phyloP scores from a whole-genome alignment of 1,140 invertebrate genomes.

The Helicoverpa zea region DNA sequence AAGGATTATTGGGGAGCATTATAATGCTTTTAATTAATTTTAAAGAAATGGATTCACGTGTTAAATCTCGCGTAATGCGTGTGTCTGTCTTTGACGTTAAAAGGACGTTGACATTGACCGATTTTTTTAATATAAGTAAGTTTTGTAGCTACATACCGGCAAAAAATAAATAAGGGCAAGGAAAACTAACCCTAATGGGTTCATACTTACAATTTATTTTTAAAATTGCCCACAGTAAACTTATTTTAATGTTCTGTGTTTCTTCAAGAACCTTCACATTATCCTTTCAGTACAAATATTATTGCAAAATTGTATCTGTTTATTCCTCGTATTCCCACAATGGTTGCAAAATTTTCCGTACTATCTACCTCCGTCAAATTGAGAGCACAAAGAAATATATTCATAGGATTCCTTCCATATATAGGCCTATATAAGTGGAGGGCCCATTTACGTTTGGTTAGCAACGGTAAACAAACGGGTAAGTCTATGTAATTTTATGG shows the following conservation, averaged over 20 bases:
- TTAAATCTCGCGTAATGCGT: background rate
- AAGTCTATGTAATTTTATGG: constrained; percentile 48
- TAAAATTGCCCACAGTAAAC: background rate
- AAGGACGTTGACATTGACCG: too few relatives aligned
- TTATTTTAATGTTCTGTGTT: background rate
- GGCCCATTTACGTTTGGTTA: constrained; percentile 20
- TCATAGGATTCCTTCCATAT: background rate
- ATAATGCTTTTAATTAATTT: background rate
- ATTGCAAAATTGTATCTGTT: too few relatives aligned
- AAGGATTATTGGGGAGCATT: background rate
- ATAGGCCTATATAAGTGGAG: constrained; percentile 18
- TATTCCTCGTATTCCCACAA: background rate
- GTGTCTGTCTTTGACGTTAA: too few relatives aligned
- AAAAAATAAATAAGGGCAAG: too few relatives aligned
- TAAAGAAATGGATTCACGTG: too few relatives aligned
- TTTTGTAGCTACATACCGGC: too few relatives aligned
- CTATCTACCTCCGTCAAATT: background rate
- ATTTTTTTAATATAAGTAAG: too few relatives aligned
- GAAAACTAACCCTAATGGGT: too few relatives aligned
- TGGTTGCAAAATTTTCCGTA: background rate
- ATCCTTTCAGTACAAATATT: background rate
- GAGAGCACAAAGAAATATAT: constrained; percentile 28
- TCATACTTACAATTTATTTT: constrained; percentile 3
- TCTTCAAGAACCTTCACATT: background rate
- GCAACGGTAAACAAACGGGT: constrained; percentile 31